A percentile compares a stretch with the other conserved stretches of the same genome.
These are phyloP conservation scores for Heliconius cydno DNA, from an alignment of 2,888 invertebrate genomes.

Conservation along the genomic window DNA sequence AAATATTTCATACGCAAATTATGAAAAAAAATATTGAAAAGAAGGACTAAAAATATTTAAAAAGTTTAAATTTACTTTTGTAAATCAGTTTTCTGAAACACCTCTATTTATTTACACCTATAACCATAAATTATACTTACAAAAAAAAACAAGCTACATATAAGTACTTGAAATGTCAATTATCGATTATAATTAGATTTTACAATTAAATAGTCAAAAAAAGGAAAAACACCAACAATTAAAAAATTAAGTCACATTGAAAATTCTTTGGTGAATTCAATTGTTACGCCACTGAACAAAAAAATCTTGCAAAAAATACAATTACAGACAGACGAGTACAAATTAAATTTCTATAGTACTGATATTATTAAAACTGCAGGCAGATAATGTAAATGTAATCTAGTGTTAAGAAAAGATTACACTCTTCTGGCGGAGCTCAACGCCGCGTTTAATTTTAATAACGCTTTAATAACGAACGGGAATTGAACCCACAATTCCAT, in stretches of 20 bases:
- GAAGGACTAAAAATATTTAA: too few species aligned
- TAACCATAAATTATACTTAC: constrained; percentile 9
- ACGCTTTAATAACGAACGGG: too few species aligned
- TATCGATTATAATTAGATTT: constrained; percentile 12
- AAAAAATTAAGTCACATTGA: constrained; percentile 5
- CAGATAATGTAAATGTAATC: neutral
- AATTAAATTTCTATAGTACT: neutral
- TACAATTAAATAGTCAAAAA: constrained; percentile 10
- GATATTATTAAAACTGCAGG: neutral
- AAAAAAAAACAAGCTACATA: constrained; percentile 16
- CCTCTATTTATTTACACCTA: constrained; percentile 9
- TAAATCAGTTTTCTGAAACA: constrained; percentile 7
- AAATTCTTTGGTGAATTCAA: constrained; percentile 16
- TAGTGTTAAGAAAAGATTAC: neutral
- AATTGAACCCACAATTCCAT: neutral
- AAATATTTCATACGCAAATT: neutral
- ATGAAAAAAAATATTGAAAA: neutral
- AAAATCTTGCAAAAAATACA: neutral
- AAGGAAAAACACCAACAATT: neutral
- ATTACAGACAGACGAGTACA: neutral
- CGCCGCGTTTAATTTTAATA: too few species aligned
- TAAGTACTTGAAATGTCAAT: constrained; percentile 19
- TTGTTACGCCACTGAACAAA: neutral
- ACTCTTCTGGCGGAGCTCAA: too few species aligned
- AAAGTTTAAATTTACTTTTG: neutral